Base-by-base conservation (phyloP, 1,140 invertebrate genomes). In the Sipha flava region DNA sequence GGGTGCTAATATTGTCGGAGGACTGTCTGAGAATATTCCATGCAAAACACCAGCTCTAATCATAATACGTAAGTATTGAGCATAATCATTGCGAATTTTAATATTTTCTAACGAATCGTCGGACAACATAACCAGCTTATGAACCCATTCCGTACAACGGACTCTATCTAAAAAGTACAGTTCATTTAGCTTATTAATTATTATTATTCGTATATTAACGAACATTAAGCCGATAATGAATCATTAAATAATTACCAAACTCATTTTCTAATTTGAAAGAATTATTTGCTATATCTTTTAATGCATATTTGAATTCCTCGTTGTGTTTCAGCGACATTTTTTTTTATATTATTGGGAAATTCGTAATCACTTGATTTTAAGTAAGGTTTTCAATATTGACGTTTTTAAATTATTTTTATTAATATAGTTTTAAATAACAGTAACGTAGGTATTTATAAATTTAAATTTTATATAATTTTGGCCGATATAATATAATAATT, bases 21-120 rank as follows among this genome's bases (percentile, higher is more conserved):
- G 87, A 43, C 85, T 84, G 29, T 84, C 83, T 12, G 83, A 82
- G 81, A 87, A 88, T 16, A 87, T 85, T 1, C 85, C 85, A 72
- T 87, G 86, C 16, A 88, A 79, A 77, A 85, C 84, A 37, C 84
- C 85, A 81, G 85, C 85, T 62, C 85, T 82, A 18, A 86, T 84
- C 84, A 87, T 86, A 70, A 88, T 88, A 79, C 86, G 84, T 73
- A 88, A 83, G 47, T 86, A 84, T 82, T 88, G 87, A 18, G 85
- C 84, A 81, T 88, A 88, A 79, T 87, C 86, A 81, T 88, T 88
- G 49, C 85, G 84, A 37, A 86, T 83, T 84, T 86, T 86, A 1
- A 83, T 83, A 10, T 83, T 81, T 81, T 87, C 87, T 49, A 87
- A 82, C 73, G 85, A 83, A 64, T 86, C 85, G 23, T 86, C 84